These are phyloP conservation scores for Microplitis mediator DNA, from an alignment of 1,140 invertebrate genomes.

Conservation along the genomic window DNA sequence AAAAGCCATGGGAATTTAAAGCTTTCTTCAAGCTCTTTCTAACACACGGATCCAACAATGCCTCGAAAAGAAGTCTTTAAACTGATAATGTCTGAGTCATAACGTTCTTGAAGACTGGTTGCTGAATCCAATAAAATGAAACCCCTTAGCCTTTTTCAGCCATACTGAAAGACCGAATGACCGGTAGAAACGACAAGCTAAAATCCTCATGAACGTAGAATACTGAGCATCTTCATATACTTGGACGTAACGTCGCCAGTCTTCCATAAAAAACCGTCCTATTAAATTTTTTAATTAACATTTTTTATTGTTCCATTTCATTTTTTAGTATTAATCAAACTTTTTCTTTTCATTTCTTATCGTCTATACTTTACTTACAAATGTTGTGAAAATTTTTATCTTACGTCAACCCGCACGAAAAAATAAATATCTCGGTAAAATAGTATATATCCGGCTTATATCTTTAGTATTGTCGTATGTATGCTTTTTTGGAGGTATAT, in stretches of 20 bases:
- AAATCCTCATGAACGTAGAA: background rate
- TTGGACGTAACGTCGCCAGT: background rate
- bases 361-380: background rate
- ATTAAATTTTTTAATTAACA: conserved; percentile 16
- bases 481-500: too few species aligned
- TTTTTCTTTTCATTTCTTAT: background rate
- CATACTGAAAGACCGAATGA: conserved; percentile 4
- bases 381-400: too few species aligned
- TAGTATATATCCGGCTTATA: too few species aligned
- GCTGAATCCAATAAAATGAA: conserved; percentile 2
- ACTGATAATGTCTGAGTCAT: conserved; percentile 15
- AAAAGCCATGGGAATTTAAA: conserved; percentile 46
- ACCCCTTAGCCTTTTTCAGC: background rate
- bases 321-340: background rate
- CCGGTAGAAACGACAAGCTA: background rate
- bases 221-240: background rate
- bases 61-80: conserved; percentile 33
- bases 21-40: conserved; percentile 33
- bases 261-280: background rate
- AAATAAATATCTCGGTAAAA: too few species aligned
- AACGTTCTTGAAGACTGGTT: background rate
- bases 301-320: background rate
- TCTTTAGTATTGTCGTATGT: too few species aligned
- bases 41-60: conserved; percentile 49
- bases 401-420: too few species aligned